Percentiles rank a stretch among this genome's conserved stretches.
Conservation (phyloP, 2,113 vertebrate species). For the Zeus faber region DNA sequence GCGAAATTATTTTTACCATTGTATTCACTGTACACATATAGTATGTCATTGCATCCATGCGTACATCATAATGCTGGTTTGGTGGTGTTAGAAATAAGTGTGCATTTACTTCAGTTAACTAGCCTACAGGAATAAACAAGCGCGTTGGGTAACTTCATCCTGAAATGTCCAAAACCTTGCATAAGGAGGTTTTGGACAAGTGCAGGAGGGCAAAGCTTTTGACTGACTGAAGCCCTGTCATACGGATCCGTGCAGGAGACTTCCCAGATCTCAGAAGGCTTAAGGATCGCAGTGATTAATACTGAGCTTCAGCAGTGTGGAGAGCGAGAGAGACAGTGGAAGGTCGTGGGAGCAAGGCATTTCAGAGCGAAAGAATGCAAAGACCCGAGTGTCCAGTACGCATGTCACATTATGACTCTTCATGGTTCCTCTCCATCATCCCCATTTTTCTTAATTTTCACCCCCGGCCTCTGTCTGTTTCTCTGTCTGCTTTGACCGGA, state of each 20-base stretch:
- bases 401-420: conserved; percentile 33
- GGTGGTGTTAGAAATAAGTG: too few species aligned
- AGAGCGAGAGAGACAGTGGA: conserved; percentile 21
- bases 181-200: too few species aligned
- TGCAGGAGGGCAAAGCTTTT: conserved; percentile 35
- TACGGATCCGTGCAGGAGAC: conserved; percentile 25
- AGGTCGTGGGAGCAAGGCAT: conserved; percentile 24
- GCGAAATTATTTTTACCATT: too few species aligned
- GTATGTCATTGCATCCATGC: too few species aligned
- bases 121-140: conserved; percentile 9
- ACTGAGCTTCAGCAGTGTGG: conserved; percentile 19
- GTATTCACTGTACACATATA: too few species aligned
- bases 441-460: conserved; percentile 24
- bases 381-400: conserved; percentile 6
- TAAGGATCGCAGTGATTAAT: conserved; percentile 43
- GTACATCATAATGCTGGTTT: too few species aligned
- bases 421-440: conserved; percentile 48
- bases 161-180: conserved; percentile 4
- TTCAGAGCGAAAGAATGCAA: conserved; percentile 15
- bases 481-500: conserved; percentile 20
- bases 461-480: conserved; percentile 13
- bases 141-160: conserved; percentile 6
- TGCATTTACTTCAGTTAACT: conserved; percentile 12
- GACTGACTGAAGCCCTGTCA: conserved; percentile 29
- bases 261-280: conserved; percentile 22